phyloP scores from a whole-genome alignment of 2,888 invertebrate species.

The Leptopilina drosophilae region DNA sequence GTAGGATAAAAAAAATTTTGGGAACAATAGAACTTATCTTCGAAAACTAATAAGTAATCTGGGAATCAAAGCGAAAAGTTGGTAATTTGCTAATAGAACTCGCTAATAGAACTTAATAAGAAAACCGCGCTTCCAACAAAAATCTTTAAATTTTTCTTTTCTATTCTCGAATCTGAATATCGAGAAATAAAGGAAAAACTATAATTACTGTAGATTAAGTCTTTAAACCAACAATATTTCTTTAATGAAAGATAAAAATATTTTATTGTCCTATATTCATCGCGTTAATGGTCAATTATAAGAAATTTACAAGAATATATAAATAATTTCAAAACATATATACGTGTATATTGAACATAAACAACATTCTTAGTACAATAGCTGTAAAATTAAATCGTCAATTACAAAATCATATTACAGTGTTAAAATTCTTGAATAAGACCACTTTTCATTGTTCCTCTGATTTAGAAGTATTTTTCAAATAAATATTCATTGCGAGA shows the following conservation, averaged over 20 bases:
- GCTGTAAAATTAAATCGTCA: too few species aligned
- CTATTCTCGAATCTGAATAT: not conserved
- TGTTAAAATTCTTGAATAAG: too few species aligned
- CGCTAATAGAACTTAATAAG: slow-evolving; percentile 24
- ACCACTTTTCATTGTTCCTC: too few species aligned
- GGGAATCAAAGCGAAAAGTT: slow-evolving; percentile 51
- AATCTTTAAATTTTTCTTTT: not conserved
- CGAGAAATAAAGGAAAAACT: not conserved
- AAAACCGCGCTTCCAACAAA: slow-evolving; percentile 17
- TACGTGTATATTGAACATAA: too few species aligned
- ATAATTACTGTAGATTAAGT: not conserved
- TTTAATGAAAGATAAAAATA: not conserved
- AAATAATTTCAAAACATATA: too few species aligned
- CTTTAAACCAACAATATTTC: not conserved
- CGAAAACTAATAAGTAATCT: slow-evolving; percentile 54
- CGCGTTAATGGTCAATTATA: slow-evolving; percentile 19
- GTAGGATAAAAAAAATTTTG: slow-evolving; percentile 58
- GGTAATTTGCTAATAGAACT: slow-evolving; percentile 38
- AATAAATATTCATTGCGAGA: too few species aligned
- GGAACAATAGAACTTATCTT: slow-evolving; percentile 61
- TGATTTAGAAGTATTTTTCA: too few species aligned
- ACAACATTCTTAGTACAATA: too few species aligned
- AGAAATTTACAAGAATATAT: not conserved
- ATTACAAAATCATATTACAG: too few species aligned
- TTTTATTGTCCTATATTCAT: not conserved